Percentiles rank a stretch among this genome's conserved stretches.
Evolutionary conservation across 1,140 invertebrate species (phyloP).

Genomic region (Brachionus sp.): DNA sequence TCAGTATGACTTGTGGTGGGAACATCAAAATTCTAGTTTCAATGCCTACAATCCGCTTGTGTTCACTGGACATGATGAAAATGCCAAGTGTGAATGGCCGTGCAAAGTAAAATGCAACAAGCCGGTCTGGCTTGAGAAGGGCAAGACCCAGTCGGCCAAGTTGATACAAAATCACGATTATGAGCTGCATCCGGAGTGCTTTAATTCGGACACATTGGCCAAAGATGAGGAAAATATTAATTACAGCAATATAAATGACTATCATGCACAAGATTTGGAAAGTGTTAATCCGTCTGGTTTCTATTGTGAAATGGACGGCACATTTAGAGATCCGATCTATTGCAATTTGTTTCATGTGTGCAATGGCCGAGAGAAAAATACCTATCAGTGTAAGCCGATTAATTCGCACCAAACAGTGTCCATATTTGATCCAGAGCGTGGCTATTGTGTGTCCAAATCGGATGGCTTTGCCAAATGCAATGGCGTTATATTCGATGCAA

Average conservation of each 20-base stretch:
- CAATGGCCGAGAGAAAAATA: not conserved
- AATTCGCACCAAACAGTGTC: not conserved
- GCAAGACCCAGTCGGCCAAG: not conserved
- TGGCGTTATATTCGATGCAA: conserved; percentile 24
- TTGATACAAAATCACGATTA: not conserved
- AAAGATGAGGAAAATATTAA: not conserved
- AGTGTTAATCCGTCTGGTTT: conserved; percentile 42
- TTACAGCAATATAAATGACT: not conserved
- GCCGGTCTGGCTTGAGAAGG: not conserved
- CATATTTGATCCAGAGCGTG: not conserved
- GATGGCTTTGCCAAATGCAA: conserved; percentile 14
- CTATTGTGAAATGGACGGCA: conserved; percentile 30
- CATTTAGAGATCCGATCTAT: conserved; percentile 21
- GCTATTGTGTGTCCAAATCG: not conserved
- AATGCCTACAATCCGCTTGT: not conserved
- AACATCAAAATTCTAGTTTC: conserved; percentile 28
- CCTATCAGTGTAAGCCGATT: conserved; percentile 20
- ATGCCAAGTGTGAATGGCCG: conserved; percentile 41
- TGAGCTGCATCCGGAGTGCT: conserved; percentile 27
- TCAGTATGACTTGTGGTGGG: conserved; percentile 45
- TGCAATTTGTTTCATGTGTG: conserved; percentile 45
- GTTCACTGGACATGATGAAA: conserved; percentile 6
- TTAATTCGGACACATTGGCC: not conserved
- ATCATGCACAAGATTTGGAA: not conserved
- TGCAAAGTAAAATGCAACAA: conserved; percentile 44